Base-by-base conservation (phyloP, 1,140 invertebrate species). In the Neomicropteryx cornuta region DNA sequence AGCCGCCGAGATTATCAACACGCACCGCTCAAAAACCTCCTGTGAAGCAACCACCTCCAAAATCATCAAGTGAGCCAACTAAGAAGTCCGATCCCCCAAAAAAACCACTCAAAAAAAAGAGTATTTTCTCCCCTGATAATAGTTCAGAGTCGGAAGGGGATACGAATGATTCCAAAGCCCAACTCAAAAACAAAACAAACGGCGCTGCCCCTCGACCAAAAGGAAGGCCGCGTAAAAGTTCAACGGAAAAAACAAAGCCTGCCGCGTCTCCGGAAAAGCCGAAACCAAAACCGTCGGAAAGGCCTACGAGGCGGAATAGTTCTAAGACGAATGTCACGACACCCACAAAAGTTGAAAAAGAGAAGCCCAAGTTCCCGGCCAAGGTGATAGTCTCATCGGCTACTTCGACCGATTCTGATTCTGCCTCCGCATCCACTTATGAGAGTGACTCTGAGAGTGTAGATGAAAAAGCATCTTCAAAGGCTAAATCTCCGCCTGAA, bases 81-180 rank as follows among this genome's bases (percentile, higher is more conserved):
- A n/a, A n/a, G n/a, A n/a, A n/a, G n/a, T n/a, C n/a, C n/a, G n/a
- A n/a, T n/a, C n/a, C n/a, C n/a, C n/a, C 72, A 23, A 78, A 76
- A 34, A 50, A 54, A 36, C 48, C 57, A 36, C 51, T 68, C 11
- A 85, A 84, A 47, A 83, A 81, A 42, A 85, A 84, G 52, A 86
- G 83, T 56, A 86, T 86, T 51, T 86, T 86, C 47, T 85, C 81
- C 44, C 82, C 83, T 1, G 83, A 85, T 47, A 84, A 85, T 46
- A 83, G 81, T 55, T 83, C 80, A 20, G 81, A 83, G 58, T 82
- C 80, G 41, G 80, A 83, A 44, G 47, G 56, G 3, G 68, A 68
- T 16, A 18, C 30, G 18, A 42, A 35, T 22, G 14, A 53, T 42
- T 48, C 58, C 4, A 61, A 62, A 45, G 52, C 43, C 6, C 56